A percentile compares a stretch with the other conserved stretches of the same genome.
Conservation (phyloP, 2,797 vertebrate species). For the Lemur catta region DNA sequence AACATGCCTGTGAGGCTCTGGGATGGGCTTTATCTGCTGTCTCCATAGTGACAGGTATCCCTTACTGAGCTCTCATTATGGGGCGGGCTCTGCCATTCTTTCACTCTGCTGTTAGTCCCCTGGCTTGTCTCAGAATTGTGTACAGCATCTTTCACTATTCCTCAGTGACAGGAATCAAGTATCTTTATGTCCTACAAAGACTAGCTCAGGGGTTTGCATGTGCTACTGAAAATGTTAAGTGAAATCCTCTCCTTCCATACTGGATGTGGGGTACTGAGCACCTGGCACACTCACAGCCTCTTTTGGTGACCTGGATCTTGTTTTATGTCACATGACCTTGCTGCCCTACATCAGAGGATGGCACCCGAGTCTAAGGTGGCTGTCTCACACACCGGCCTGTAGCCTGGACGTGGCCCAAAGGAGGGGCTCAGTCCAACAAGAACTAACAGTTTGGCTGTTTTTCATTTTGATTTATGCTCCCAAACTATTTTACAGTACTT, state of each 20-base stretch:
- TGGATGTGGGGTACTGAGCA: neutral
- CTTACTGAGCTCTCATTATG: neutral
- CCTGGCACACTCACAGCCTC: neutral
- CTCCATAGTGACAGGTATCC: neutral
- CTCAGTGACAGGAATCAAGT: neutral
- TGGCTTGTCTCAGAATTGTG: neutral
- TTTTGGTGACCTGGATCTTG: neutral
- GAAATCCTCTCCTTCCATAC: neutral
- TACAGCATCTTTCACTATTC: neutral
- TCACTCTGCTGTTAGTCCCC: neutral
- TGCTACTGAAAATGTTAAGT: neutral
- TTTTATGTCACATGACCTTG: neutral
- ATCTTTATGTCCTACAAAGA: neutral
- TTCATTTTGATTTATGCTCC: slow-evolving; percentile 13
- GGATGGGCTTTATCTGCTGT: neutral
- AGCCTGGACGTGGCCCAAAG: neutral
- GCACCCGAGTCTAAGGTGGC: neutral
- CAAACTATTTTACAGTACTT: slow-evolving; percentile 4
- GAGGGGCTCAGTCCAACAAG: neutral
- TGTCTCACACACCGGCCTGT: neutral
- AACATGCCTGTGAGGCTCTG: neutral
- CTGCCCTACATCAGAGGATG: neutral
- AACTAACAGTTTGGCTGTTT: neutral
- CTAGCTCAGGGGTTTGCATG: neutral
- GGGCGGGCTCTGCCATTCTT: neutral